phyloP scores from a whole-genome alignment of 2,888 invertebrate species.

The Diplolepis rosae region DNA sequence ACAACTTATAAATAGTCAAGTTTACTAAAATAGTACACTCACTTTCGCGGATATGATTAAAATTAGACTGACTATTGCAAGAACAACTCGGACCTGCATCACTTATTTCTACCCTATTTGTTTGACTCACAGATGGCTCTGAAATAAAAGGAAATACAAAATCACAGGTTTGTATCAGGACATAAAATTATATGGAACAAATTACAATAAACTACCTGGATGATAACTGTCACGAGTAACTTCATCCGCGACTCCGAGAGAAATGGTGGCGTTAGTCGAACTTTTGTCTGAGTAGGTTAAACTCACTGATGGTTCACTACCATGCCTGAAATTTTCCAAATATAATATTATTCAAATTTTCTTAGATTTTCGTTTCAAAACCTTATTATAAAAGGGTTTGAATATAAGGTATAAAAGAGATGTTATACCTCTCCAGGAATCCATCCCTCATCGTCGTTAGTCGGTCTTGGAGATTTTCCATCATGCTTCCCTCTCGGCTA shows the following conservation, averaged over 20 bases:
- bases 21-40: slow-evolving; percentile 39
- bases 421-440: slow-evolving; percentile 75
- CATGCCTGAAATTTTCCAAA: slow-evolving; percentile 72
- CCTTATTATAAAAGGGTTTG: too few relatives aligned
- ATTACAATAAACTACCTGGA: slow-evolving; percentile 56
- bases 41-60: slow-evolving; percentile 60
- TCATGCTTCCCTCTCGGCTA: slow-evolving; percentile 63
- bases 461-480: slow-evolving; percentile 72
- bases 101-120: slow-evolving; percentile 44
- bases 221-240: slow-evolving; percentile 68
- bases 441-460: slow-evolving; percentile 76
- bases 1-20: neutral
- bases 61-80: slow-evolving; percentile 48
- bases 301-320: slow-evolving; percentile 79
- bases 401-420: slow-evolving; percentile 11
- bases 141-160: slow-evolving; percentile 30
- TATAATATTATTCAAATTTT: neutral
- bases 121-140: slow-evolving; percentile 65
- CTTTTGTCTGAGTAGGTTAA: slow-evolving; percentile 79
- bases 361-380: neutral
- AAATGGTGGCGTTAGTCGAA: slow-evolving; percentile 78
- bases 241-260: slow-evolving; percentile 75
- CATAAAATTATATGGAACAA: neutral
- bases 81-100: slow-evolving; percentile 63
- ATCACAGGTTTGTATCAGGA: neutral